Percentiles rank a stretch among this genome's conserved stretches.
These are phyloP conservation scores for Diprion similis DNA, from an alignment of 1,140 invertebrate species.

Conservation along the genomic window DNA sequence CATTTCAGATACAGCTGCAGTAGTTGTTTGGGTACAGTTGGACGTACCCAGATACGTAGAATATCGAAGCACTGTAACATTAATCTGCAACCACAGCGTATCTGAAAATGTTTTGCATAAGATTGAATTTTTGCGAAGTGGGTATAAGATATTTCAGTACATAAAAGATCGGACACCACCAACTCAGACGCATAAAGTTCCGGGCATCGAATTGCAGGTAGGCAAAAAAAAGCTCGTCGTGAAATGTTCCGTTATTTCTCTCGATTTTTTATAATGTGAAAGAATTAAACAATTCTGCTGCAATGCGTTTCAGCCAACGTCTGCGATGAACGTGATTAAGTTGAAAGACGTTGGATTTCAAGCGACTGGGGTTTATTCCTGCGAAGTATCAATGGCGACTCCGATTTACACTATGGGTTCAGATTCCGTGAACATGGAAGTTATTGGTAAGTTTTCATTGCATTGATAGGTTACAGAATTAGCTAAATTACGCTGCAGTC, in stretches of 20 bases:
- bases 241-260: no score
- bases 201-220: slow-evolving; percentile 77
- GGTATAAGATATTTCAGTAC: slow-evolving; percentile 80
- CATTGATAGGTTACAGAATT: no score
- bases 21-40: slow-evolving; percentile 51
- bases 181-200: slow-evolving; percentile 70
- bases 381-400: slow-evolving; percentile 76
- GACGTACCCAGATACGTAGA: slow-evolving; percentile 59
- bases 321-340: slow-evolving; percentile 76
- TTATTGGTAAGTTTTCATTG: slow-evolving; percentile 72
- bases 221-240: not conserved
- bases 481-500: no score
- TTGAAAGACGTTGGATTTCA: slow-evolving; percentile 77
- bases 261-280: not conserved
- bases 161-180: slow-evolving; percentile 77
- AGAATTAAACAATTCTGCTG: slow-evolving; percentile 9
- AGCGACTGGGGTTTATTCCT: slow-evolving; percentile 75
- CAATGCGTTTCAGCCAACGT: slow-evolving; percentile 69
- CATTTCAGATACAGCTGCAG: slow-evolving; percentile 41
- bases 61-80: slow-evolving; percentile 49
- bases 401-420: slow-evolving; percentile 81
- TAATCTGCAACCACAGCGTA: slow-evolving; percentile 61
- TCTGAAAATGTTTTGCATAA: slow-evolving; percentile 56
- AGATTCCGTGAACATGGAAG: slow-evolving; percentile 72
- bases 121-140: slow-evolving; percentile 76